These are phyloP conservation scores for Eupithecia inturbata DNA, from an alignment of 2,888 invertebrate genomes.

Conservation along the genomic window DNA sequence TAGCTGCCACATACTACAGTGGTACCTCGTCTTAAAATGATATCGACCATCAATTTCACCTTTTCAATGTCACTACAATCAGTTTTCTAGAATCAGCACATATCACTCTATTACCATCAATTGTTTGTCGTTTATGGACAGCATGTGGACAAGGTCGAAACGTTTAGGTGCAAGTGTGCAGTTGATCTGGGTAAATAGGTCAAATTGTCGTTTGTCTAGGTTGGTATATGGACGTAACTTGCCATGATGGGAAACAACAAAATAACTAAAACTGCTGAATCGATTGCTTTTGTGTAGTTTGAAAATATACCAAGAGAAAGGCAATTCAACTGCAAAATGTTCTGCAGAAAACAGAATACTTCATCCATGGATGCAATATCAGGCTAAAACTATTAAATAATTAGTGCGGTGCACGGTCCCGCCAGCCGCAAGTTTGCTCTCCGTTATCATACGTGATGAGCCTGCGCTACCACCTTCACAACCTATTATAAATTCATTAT, in stretches of 20 bases:
- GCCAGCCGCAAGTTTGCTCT: constrained; percentile 62
- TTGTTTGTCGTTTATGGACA: constrained; percentile 72
- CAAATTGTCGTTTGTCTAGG: constrained; percentile 39
- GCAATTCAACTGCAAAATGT: background rate
- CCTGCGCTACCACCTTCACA: constrained; percentile 47
- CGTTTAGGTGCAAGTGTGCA: constrained; percentile 67
- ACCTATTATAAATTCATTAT: constrained; percentile 70
- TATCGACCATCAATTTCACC: background rate
- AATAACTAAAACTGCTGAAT: background rate
- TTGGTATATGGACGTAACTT: background rate
- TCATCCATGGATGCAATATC: constrained; percentile 14
- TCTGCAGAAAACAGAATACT: background rate
- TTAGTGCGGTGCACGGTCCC: constrained; percentile 41
- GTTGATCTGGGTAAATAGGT: constrained; percentile 54
- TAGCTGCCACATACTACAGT: background rate
- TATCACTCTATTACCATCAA: constrained; percentile 72
- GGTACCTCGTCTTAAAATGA: background rate
- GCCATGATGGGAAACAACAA: background rate
- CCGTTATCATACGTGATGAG: constrained; percentile 75
- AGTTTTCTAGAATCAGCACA: constrained; percentile 57
- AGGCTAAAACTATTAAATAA: constrained; percentile 25
- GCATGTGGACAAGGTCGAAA: constrained; percentile 65
- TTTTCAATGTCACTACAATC: constrained; percentile 53
- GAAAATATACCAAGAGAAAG: background rate
- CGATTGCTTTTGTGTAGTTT: background rate